Conservation (phyloP, 2,888 invertebrate species). For the Pandemis heparana region DNA sequence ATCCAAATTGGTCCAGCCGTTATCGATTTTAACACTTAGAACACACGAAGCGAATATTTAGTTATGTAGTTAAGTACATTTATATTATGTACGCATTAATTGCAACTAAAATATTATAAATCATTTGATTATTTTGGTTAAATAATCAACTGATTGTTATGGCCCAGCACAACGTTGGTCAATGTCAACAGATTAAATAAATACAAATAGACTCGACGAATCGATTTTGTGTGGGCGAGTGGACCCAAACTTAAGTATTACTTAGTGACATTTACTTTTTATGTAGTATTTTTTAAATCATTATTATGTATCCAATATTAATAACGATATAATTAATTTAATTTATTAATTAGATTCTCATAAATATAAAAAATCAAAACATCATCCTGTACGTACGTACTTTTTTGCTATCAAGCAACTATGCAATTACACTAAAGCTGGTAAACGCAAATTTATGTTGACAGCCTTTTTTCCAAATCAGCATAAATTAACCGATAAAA, state of each 20-base stretch:
- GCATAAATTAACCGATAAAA: slow-evolving; percentile 10
- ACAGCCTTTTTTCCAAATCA: background rate
- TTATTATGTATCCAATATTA: too few species aligned
- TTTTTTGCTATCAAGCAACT: background rate
- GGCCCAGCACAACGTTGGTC: slow-evolving; percentile 22
- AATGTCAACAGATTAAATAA: slow-evolving; percentile 54
- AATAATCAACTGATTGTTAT: background rate
- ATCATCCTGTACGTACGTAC: background rate
- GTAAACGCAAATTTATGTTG: background rate
- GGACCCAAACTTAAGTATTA: slow-evolving; percentile 10
- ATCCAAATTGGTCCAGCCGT: too few species aligned
- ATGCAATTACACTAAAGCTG: slow-evolving; percentile 4
- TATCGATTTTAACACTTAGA: too few species aligned
- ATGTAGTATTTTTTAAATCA: too few species aligned
- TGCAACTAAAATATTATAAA: background rate
- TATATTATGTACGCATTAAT: too few species aligned
- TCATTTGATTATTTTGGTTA: background rate
- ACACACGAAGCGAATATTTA: too few species aligned
- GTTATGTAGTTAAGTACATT: background rate
- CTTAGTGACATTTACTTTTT: background rate
- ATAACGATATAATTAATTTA: too few species aligned
- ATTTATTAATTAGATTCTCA: too few species aligned
- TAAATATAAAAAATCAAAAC: background rate
- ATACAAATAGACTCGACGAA: slow-evolving; percentile 35
- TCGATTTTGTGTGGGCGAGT: slow-evolving; percentile 34